phyloP scores from a whole-genome alignment of 2,888 invertebrate species.

The Silvanus unidentatus region DNA sequence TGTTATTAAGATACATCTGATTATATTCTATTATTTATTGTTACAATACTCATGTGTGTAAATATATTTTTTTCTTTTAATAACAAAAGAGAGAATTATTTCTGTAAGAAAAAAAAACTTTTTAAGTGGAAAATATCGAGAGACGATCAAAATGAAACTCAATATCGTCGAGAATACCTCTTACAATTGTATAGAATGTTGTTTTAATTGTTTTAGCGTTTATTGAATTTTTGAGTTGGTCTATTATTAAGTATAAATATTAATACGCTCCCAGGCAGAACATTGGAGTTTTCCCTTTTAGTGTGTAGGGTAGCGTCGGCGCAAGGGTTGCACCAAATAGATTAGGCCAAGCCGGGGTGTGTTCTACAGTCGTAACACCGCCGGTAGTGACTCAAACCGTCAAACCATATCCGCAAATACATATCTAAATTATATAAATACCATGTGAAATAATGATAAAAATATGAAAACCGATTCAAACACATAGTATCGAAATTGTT shows the following conservation, averaged over 20 bases:
- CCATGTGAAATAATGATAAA: constrained; percentile 36
- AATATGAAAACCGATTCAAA: constrained; percentile 1
- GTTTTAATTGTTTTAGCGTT: too few relatives aligned
- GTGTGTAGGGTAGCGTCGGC: constrained; percentile 35
- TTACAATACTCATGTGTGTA: too few relatives aligned
- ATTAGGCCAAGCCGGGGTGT: constrained; percentile 45
- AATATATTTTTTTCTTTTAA: too few relatives aligned
- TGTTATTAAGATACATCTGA: too few relatives aligned
- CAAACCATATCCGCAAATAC: constrained; percentile 6
- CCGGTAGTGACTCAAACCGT: constrained; percentile 31
- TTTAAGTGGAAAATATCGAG: too few relatives aligned
- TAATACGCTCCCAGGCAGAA: constrained; percentile 6
- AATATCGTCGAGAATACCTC: too few relatives aligned
- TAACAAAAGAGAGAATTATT: too few relatives aligned
- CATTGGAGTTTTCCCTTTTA: constrained; percentile 27
- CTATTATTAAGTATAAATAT: constrained; percentile 1
- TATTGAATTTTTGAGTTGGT: too few relatives aligned
- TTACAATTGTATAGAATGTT: too few relatives aligned
- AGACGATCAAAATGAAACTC: too few relatives aligned
- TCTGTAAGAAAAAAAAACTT: too few relatives aligned
- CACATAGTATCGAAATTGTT: not conserved
- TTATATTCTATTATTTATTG: too few relatives aligned
- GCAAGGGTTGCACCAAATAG: constrained; percentile 36
- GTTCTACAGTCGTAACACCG: constrained; percentile 42
- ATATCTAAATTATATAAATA: constrained; percentile 25